Conservation (phyloP, 2,888 invertebrate species). For the Microctonus hyperodae region DNA sequence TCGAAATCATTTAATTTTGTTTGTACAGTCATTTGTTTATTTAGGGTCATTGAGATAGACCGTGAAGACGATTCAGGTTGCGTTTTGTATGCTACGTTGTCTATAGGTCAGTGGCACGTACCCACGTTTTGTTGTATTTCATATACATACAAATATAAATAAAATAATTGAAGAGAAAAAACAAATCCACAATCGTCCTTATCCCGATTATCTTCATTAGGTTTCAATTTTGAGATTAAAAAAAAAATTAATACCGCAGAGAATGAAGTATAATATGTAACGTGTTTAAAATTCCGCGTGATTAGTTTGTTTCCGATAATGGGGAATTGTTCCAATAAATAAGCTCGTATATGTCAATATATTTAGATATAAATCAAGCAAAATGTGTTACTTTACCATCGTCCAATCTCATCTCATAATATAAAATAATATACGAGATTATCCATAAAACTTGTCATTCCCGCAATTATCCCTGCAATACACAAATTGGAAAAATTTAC, state of each 20-base stretch:
- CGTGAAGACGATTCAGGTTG: conserved; percentile 30
- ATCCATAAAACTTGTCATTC: not conserved
- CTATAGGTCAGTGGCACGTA: conserved; percentile 43
- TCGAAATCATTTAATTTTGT: conserved; percentile 3
- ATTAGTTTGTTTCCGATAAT: conserved; percentile 26
- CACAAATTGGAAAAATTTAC: not conserved
- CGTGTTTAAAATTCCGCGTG: conserved; percentile 26
- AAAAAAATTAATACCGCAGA: not conserved
- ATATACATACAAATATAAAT: not conserved
- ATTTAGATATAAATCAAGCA: not conserved
- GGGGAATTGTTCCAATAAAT: conserved; percentile 16
- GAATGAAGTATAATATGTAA: conserved; percentile 4
- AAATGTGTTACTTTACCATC: not conserved
- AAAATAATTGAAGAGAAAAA: not conserved
- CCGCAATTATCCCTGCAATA: not conserved
- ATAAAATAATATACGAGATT: not conserved
- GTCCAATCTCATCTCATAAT: not conserved
- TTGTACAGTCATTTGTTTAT: conserved; percentile 33
- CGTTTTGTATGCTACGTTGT: conserved; percentile 33
- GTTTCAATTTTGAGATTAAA: not conserved
- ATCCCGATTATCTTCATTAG: not conserved
- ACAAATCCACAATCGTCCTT: not conserved
- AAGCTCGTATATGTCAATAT: conserved; percentile 4
- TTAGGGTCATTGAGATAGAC: conserved; percentile 32
- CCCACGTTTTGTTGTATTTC: conserved; percentile 32